These are phyloP conservation scores for Holotrichia oblita DNA, from an alignment of 1,140 invertebrate genomes.

Conservation along the genomic window DNA sequence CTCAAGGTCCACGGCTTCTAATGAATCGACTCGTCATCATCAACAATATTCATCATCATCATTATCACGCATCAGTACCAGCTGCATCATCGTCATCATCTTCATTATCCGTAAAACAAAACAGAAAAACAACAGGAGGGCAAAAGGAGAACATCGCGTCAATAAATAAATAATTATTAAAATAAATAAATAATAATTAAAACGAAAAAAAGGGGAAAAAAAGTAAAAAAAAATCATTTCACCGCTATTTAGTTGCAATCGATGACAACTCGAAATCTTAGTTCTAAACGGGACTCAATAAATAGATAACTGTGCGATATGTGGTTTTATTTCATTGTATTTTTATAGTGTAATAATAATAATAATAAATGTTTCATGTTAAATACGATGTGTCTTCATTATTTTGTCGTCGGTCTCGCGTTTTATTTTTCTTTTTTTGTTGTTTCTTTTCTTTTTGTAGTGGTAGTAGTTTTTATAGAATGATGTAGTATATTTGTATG, in stretches of 20 bases:
- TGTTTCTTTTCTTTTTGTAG: too few species aligned
- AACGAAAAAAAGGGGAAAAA: too few species aligned
- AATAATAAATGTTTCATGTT: constrained; percentile 39
- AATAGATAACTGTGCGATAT: constrained; percentile 43
- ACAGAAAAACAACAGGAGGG: constrained; percentile 37
- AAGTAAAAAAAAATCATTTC: constrained; percentile 37
- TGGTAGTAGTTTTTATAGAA: too few species aligned
- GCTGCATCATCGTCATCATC: constrained; percentile 4
- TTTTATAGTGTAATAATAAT: constrained; percentile 42
- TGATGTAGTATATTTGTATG: background rate
- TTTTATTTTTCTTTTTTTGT: too few species aligned
- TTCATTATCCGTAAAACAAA: too few species aligned
- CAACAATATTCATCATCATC: constrained; percentile 46
- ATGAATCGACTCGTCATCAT: constrained; percentile 55
- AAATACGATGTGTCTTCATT: constrained; percentile 20
- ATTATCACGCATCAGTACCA: background rate
- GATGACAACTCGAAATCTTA: constrained; percentile 52
- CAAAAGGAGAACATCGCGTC: constrained; percentile 35
- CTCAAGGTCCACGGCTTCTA: constrained; percentile 97
- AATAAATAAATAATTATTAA: constrained; percentile 11
- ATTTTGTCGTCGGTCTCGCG: background rate
- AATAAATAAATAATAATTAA: too few species aligned
- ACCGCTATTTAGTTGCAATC: constrained; percentile 45
- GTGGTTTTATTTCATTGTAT: constrained; percentile 42
- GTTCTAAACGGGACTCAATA: constrained; percentile 45